These are phyloP conservation scores for Trichonephila clavipes DNA, from an alignment of 1,140 invertebrate genomes.

Conservation along the genomic window DNA sequence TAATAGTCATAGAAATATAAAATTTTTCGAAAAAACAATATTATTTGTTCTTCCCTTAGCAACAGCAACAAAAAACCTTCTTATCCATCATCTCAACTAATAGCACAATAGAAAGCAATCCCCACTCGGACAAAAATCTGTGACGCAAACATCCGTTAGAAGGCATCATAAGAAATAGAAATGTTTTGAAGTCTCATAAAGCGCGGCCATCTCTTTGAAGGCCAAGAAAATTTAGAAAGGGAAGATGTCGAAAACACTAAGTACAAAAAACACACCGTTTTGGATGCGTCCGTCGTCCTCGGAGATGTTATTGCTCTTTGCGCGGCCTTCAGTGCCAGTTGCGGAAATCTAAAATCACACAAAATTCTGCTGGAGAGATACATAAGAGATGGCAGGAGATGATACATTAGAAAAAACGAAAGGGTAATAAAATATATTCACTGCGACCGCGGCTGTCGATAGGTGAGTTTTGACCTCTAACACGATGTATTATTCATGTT, in stretches of 20 bases:
- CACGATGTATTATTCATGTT: background rate
- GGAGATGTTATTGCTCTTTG: constrained; percentile 26
- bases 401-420: background rate
- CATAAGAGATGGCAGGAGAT: background rate
- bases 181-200: background rate
- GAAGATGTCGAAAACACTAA: constrained; percentile 20
- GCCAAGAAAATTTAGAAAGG: constrained; percentile 8
- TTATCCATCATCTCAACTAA: background rate
- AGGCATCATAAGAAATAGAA: background rate
- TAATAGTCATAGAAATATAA: no score
- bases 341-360: constrained; percentile 28
- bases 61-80: background rate
- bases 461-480: background rate
- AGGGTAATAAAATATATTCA: background rate
- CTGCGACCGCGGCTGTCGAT: background rate
- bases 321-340: background rate
- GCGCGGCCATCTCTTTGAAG: constrained; percentile 10
- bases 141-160: background rate
- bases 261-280: constrained; percentile 6
- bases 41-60: no score
- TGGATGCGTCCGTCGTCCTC: constrained; percentile 3
- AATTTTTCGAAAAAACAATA: no score
- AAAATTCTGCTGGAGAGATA: background rate
- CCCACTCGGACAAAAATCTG: background rate
- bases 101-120: background rate